Conservation (phyloP, 2,113 vertebrate species). For the Oxygymnocypris stewartii region DNA sequence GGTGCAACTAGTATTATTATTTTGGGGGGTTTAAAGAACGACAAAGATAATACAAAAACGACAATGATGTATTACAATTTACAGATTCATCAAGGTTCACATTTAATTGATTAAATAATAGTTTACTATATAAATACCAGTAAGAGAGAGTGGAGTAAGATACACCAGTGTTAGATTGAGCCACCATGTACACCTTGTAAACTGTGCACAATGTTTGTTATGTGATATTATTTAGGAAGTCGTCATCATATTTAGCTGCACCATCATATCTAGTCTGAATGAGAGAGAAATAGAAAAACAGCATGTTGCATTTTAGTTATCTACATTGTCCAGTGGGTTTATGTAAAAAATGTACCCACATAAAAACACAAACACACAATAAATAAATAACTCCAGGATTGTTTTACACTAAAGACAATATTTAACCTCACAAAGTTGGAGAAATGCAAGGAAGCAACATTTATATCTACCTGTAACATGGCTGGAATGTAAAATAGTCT, state of each 20-base stretch:
- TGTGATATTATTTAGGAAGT: background rate
- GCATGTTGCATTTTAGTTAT: too few relatives aligned
- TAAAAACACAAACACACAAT: too few relatives aligned
- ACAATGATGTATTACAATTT: background rate
- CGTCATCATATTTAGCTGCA: background rate
- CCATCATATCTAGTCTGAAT: too few relatives aligned
- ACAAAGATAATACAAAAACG: too few relatives aligned
- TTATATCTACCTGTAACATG: background rate
- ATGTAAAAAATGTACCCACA: too few relatives aligned
- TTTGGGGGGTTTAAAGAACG: too few relatives aligned
- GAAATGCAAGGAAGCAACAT: background rate
- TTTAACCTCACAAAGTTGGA: background rate
- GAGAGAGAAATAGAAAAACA: too few relatives aligned
- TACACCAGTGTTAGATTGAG: background rate
- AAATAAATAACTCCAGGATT: too few relatives aligned
- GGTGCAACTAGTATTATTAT: background rate
- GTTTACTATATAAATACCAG: background rate
- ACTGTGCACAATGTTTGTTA: background rate
- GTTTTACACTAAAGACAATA: background rate
- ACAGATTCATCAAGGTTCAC: background rate
- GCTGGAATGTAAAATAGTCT: too few relatives aligned
- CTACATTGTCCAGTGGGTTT: too few relatives aligned
- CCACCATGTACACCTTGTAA: background rate
- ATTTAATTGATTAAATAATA: too few relatives aligned
- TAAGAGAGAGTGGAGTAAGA: background rate